Evolutionary conservation across 2,888 invertebrate species (phyloP).

Genomic region (Micoletzkya japonica): DNA sequence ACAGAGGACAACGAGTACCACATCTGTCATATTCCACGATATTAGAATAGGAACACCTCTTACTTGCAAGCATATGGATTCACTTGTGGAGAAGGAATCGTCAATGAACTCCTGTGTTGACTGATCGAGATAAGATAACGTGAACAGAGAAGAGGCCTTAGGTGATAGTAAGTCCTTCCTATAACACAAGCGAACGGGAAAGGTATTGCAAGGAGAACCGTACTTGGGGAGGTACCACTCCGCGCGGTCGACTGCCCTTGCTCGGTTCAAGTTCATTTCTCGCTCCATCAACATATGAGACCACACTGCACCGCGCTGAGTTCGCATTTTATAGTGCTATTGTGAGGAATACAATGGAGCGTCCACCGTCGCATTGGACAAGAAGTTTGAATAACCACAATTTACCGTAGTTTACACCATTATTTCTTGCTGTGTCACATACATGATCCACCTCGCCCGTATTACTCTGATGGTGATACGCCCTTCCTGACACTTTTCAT

Average conservation of each 20-base stretch:
- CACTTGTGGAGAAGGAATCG: slow-evolving; percentile 37
- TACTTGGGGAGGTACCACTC: slow-evolving; percentile 25
- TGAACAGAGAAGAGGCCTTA: slow-evolving; percentile 6
- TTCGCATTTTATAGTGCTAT: neutral
- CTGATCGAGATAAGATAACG: slow-evolving; percentile 17
- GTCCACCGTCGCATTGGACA: too few relatives aligned
- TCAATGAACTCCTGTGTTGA: slow-evolving; percentile 47
- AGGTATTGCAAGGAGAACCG: neutral
- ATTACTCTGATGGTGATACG: too few relatives aligned
- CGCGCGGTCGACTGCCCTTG: slow-evolving; percentile 6
- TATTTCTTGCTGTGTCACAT: too few relatives aligned
- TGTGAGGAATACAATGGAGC: neutral
- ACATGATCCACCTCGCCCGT: too few relatives aligned
- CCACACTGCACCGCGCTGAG: slow-evolving; percentile 22
- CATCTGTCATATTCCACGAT: slow-evolving; percentile 75
- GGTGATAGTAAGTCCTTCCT: slow-evolving; percentile 13
- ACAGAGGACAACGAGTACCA: slow-evolving; percentile 85
- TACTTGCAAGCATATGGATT: slow-evolving; percentile 46
- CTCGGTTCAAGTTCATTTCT: neutral
- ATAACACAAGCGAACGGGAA: neutral
- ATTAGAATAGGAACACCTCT: neutral
- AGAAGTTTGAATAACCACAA: too few relatives aligned
- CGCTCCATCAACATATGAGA: slow-evolving; percentile 22
- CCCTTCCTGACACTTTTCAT: too few relatives aligned
- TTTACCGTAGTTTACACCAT: too few relatives aligned